These are phyloP conservation scores for Cantharis rustica DNA, from an alignment of 2,888 invertebrate species.

Conservation along the genomic window DNA sequence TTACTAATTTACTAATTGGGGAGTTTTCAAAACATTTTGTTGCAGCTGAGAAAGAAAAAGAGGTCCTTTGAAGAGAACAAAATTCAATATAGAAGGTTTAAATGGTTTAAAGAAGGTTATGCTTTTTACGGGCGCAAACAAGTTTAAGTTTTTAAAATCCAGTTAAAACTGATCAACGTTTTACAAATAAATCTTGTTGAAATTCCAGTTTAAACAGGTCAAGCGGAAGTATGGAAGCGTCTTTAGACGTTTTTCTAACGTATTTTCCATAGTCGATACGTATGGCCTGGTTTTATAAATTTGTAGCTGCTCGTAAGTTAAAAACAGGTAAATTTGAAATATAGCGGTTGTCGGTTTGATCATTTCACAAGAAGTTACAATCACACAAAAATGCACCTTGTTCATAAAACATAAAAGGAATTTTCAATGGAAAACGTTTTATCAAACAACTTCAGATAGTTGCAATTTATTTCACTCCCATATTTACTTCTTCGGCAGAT, in stretches of 20 bases:
- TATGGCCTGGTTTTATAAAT: neutral
- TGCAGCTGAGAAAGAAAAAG: too few species aligned
- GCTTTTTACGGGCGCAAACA: neutral
- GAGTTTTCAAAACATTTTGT: too few species aligned
- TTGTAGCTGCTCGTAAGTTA: neutral
- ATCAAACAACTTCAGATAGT: neutral
- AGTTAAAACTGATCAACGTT: neutral
- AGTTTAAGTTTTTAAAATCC: neutral
- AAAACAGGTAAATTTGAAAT: neutral
- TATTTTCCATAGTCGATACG: neutral
- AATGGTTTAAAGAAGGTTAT: too few species aligned
- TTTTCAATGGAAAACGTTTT: neutral
- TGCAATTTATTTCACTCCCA: neutral
- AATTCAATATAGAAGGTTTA: neutral
- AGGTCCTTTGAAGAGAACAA: too few species aligned
- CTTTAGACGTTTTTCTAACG: too few species aligned
- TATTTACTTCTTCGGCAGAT: neutral
- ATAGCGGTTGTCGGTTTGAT: neutral
- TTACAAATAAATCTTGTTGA: neutral
- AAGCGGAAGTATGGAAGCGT: neutral
- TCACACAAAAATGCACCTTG: neutral
- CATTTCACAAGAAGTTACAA: neutral
- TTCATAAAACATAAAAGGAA: neutral
- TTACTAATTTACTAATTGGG: too few species aligned
- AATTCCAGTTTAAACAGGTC: neutral